Percentiles rank a stretch among this genome's conserved stretches.
phyloP scores from a whole-genome alignment of 2,888 invertebrate species.

The Trachelus stipa region DNA sequence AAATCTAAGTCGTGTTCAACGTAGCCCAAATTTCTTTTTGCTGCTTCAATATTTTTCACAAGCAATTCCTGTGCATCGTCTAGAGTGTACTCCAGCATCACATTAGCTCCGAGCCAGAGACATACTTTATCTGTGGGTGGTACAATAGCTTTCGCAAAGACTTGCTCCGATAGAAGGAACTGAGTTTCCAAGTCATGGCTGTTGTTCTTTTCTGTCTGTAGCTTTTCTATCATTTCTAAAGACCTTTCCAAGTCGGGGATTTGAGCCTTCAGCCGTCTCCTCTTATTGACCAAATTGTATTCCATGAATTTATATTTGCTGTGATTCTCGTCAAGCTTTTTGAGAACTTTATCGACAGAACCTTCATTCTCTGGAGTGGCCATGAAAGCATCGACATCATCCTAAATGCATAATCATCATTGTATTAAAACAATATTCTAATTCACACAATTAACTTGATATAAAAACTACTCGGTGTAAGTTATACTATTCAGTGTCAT shows the following conservation, averaged over 20 bases:
- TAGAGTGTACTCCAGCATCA: constrained; percentile 95
- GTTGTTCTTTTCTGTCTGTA: constrained; percentile 81
- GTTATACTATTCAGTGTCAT: not conserved
- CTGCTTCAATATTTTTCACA: constrained; percentile 84
- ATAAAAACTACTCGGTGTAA: not conserved
- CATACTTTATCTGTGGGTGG: constrained; percentile 91
- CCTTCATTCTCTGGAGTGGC: constrained; percentile 82
- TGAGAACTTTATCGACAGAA: constrained; percentile 87
- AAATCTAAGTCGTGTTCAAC: constrained; percentile 95
- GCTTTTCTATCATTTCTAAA: constrained; percentile 89
- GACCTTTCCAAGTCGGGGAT: constrained; percentile 95
- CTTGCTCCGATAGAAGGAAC: constrained; percentile 93
- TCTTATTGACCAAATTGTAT: constrained; percentile 87
- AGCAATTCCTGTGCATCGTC: constrained; percentile 90
- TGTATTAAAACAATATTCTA: not conserved
- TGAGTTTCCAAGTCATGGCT: constrained; percentile 82
- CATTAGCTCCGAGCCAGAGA: constrained; percentile 90
- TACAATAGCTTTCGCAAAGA: constrained; percentile 82
- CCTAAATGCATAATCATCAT: constrained; percentile 68
- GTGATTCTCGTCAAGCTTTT: constrained; percentile 91
- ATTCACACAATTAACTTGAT: not conserved
- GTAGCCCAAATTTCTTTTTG: constrained; percentile 84
- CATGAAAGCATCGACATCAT: constrained; percentile 97
- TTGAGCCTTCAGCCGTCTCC: constrained; percentile 87
- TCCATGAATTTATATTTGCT: constrained; percentile 99